Base-by-base conservation (phyloP, 2,888 invertebrate genomes). In the Hylaea fasciaria region DNA sequence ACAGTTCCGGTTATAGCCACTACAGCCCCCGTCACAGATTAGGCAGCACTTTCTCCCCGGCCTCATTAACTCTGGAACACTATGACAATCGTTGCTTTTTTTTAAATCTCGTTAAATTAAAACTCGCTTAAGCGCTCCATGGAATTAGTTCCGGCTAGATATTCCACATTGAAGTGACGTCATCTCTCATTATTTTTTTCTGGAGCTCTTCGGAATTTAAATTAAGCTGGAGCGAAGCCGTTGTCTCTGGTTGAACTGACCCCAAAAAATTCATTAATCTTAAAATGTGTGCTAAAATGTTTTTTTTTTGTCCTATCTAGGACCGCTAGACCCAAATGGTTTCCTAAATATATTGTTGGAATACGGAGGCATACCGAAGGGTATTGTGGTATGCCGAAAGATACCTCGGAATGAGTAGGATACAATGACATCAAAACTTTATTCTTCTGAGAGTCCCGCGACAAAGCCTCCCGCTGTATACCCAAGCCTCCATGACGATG, bases 51-150 rank as follows among this genome's bases (percentile, higher is more conserved):
- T 46, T 48, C 56, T 47, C 29, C 56, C 45, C 58, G 55, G 49
- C 61, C 67, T 71, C 63, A 61, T 68, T 70, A 64, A 61, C 53
- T 62, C 65, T 57, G 63, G 68, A 66, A 74, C 69, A 68, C 70
- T 70, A 69, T 72, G 70, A 72, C 74, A 76, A 73, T 73, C 72
- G 64, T 69, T 71, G 70, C 22, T 22, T 22, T 22, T 77, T 76
- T 68, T 74, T 73, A 70, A 66, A 65, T 66, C 64, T 65, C 64
- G 62, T 65, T 66, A 65, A 66, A 69, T 66, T 65, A 67, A 68
- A 69, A 67, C 55, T 57, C 68, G 58, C 56, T 67, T 64, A 61
- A 62, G 57, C 52, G 52, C 56, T 61, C 62, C 16, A 57, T 64
- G 47, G 53, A 62, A 60, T 69, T 66, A 63, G 67, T 69, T 65